Base-by-base conservation (phyloP, 2,113 vertebrate genomes). In the Phalacrocorax pelagicus region DNA sequence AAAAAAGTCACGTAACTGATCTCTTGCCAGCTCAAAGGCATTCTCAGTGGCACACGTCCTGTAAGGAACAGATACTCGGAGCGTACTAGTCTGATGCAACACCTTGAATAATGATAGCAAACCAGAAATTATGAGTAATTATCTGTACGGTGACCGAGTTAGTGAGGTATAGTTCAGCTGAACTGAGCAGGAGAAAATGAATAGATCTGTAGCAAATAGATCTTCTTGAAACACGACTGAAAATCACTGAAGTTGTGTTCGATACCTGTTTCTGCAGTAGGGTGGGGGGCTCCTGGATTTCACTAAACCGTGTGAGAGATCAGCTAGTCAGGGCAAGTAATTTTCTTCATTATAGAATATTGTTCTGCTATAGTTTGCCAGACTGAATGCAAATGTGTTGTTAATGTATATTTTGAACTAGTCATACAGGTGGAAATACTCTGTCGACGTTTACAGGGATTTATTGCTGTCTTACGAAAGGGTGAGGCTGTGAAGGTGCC, bases 391-490 rank as follows among this genome's bases (percentile, higher is more conserved):
- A 30, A 24, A 44, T 44, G 5, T 2, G 3, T 32, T 24, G 23
- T 67, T 61, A 3, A 3, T 19, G 21, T 19, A 0, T 62, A 21
- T 55, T 29, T 6, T 14, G n/a, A 63, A 12, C 32, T 38, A 0
- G 26, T 40, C 6, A 6, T 0, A 3, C 23, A 62, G 30, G 7
- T 82, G 46, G 54, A 46, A 55, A 24, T 38, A 32, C 54, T 46
- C 34, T 71, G 51, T 36, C 55, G 61, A 23, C 34, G 0, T 22
- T 27, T 71, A 7, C 52, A 75, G 23, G 55, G 47, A n/a, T 79
- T 67, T 62, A 6, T 24, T 42, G 52, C 51, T 90, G 23, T 14
- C n/a, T 67, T 46, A 15, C 22, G 19, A 10, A n/a, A 58, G 65
- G 47, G 10, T 22, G 85, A 74, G 46, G 24, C 6, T 40, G 70